Conservation (phyloP, 2,888 invertebrate species). For the Hofmannophila pseudospretella region DNA sequence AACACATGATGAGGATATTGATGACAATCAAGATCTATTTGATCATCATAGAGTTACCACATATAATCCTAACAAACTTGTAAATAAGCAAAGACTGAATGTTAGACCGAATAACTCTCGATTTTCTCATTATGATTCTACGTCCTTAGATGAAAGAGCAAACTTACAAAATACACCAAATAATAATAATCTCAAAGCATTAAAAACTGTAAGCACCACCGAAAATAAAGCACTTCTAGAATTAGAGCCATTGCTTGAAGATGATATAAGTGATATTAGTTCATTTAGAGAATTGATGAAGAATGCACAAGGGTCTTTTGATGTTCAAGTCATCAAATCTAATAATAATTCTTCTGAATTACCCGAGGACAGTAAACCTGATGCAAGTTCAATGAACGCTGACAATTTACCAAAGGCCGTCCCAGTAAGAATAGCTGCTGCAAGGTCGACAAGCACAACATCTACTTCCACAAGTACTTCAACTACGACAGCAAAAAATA, state of each 20-base stretch:
- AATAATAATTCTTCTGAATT: conserved; percentile 40
- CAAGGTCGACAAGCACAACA: conserved; percentile 14
- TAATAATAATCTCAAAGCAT: conserved; percentile 16
- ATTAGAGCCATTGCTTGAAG: conserved; percentile 77
- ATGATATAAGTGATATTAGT: conserved; percentile 72
- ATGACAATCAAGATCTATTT: conserved; percentile 63
- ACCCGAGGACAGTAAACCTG: conserved; percentile 58
- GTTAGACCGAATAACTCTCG: conserved; percentile 45
- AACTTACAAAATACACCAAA: conserved; percentile 30
- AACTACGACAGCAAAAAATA: conserved; percentile 26
- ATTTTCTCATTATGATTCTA: conserved; percentile 44
- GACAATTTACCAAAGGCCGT: conserved; percentile 50
- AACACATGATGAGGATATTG: conserved; percentile 56
- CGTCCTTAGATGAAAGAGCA: conserved; percentile 32
- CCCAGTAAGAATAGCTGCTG: conserved; percentile 8
- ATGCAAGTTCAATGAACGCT: conserved; percentile 60
- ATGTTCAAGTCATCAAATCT: conserved; percentile 76
- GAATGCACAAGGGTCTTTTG: conserved; percentile 63
- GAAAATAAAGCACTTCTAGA: conserved; percentile 73
- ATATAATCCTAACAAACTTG: conserved; percentile 62
- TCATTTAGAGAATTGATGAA: conserved; percentile 71
- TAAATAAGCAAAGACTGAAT: conserved; percentile 56
- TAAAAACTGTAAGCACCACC: conserved; percentile 34
- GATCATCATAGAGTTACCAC: conserved; percentile 68
- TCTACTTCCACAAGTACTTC: conserved; percentile 12